phyloP scores from a whole-genome alignment of 2,113 vertebrate species.

The Zeus faber region DNA sequence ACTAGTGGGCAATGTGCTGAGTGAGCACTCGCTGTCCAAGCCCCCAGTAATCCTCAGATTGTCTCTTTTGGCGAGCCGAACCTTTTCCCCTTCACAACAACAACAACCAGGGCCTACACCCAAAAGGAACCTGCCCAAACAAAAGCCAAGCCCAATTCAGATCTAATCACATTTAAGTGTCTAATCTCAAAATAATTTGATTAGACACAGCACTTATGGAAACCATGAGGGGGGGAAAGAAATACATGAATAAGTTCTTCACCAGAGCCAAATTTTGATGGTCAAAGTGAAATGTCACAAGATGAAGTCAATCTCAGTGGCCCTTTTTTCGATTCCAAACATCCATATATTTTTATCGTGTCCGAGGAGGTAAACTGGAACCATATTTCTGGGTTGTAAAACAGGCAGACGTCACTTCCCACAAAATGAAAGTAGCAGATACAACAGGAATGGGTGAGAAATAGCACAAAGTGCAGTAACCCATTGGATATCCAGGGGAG shows the following conservation, averaged over 20 bases:
- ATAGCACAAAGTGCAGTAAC: not conserved
- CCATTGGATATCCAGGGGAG: not conserved
- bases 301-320: not conserved
- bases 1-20: conserved; percentile 67
- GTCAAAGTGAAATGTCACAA: not conserved
- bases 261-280: not conserved
- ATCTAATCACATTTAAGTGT: too few relatives aligned
- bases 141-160: too few relatives aligned
- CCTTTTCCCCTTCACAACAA: not conserved
- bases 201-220: too few relatives aligned
- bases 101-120: conserved; percentile 29
- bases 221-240: not conserved
- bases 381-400: conserved; percentile 22
- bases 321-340: too few relatives aligned
- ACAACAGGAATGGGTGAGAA: conserved; percentile 4
- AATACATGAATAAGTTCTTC: not conserved
- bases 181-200: too few relatives aligned
- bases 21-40: conserved; percentile 65
- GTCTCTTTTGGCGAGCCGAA: conserved; percentile 54
- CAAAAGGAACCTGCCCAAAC: conserved; percentile 36
- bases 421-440: too few relatives aligned
- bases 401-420: not conserved
- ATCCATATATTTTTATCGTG: conserved; percentile 19
- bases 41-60: conserved; percentile 65
- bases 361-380: conserved; percentile 24